Evolutionary conservation across 2,888 invertebrate species (phyloP), one percentile per base, ranked within the genome.

Genomic region (Incurvaria masculella): DNA sequence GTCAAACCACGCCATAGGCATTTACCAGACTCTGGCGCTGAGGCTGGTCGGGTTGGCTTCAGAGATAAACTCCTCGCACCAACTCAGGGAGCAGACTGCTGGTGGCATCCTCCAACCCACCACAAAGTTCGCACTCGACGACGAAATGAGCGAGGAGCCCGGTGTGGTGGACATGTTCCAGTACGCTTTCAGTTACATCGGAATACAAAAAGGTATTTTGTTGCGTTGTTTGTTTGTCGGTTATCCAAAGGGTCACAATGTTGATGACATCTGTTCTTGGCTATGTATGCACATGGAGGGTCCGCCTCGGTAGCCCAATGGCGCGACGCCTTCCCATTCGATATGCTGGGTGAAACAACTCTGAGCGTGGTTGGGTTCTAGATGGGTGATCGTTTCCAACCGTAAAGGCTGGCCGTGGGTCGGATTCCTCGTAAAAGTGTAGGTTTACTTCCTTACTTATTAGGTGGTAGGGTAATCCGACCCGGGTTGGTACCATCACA

Each of bases 171-270:
- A 91, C 59, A 83, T 91, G 6, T 73, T 91, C 56, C 84, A 87
- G 55, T 95, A 94, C 64, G 75, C 86, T 2, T 91, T 88, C 64
- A 90, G 87, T 64, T 93, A 90, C 64, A 83, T 91, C 61, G 94
- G 94, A 49, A 79, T 94, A 42, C 81, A 94, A 56, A 93, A 90
- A 72, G 94, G 94, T 91, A 70, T 57, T n/a, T n/a, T n/a, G n/a
- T n/a, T n/a, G n/a, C n/a, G n/a, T n/a, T n/a, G n/a, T n/a, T n/a
- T n/a, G 43, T 52, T 38, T 39, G 5, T 23, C 18, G 26, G 49
- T 42, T 40, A 44, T 44, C 20, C 39, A 6, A 26, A 45, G 17
- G 21, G 11, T 45, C 33, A 10, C 6, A 17, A 20, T 45, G 3
- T 3, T 14, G 21, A n/a, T 46, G 1, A 20, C 19, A 26, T 14